These are phyloP conservation scores for Ictalurus furcatus DNA, from an alignment of 2,113 vertebrate species.

Conservation along the genomic window DNA sequence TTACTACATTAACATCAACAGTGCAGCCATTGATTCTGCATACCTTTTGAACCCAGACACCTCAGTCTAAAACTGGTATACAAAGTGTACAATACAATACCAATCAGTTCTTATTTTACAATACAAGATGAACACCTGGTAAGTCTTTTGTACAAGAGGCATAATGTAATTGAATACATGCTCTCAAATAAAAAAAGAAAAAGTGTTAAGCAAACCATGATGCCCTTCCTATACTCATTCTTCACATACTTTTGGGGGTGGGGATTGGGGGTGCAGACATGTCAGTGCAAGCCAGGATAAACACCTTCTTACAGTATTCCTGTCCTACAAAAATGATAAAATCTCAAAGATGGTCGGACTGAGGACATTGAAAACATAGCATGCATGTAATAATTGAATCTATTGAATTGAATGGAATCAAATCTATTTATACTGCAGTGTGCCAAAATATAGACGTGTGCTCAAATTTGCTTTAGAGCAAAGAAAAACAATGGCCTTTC, in stretches of 20 bases:
- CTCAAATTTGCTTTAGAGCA: neutral
- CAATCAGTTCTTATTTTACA: neutral
- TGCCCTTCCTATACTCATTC: neutral
- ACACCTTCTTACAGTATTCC: neutral
- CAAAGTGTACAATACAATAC: neutral
- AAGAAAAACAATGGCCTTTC: neutral
- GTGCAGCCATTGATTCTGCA: conserved; percentile 60
- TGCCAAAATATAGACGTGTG: neutral
- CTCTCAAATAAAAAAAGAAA: neutral
- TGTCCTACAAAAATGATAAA: neutral
- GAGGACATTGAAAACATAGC: neutral
- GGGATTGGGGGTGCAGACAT: neutral
- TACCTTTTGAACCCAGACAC: conserved; percentile 27
- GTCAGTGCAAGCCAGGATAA: conserved; percentile 8
- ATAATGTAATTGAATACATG: neutral
- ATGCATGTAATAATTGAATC: neutral
- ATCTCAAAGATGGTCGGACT: neutral
- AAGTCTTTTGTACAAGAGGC: neutral
- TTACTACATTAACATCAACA: conserved; percentile 19
- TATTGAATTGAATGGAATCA: neutral
- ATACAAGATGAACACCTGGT: neutral
- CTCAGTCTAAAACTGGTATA: neutral
- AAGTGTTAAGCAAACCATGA: neutral
- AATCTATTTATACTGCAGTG: neutral
- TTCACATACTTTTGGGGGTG: neutral